phyloP scores from a whole-genome alignment of 2,113 vertebrate species.

The Panurus biarmicus region DNA sequence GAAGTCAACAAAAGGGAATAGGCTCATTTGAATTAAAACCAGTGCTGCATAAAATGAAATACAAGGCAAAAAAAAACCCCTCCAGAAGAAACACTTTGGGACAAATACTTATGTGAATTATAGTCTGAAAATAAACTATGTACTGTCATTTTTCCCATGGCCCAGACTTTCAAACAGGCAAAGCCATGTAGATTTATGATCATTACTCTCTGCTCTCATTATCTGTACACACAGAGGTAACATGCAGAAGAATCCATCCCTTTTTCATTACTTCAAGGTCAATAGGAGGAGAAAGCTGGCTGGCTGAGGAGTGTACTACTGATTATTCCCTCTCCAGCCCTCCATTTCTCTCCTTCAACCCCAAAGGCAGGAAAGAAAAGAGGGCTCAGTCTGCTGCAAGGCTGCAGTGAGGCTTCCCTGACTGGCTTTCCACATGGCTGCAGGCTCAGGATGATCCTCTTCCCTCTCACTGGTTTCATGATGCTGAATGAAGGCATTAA shows the following conservation, averaged over 20 bases:
- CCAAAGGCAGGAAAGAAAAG: neutral
- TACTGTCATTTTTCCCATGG: neutral
- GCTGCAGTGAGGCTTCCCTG: neutral
- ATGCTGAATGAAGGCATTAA: neutral
- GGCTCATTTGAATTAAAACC: slow-evolving; percentile 14
- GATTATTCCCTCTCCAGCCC: neutral
- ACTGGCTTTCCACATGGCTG: neutral
- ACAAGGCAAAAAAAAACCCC: neutral
- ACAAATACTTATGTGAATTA: neutral
- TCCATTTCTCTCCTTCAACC: neutral
- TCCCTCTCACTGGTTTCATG: neutral
- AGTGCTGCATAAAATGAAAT: neutral
- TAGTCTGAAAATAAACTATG: neutral
- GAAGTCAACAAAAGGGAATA: neutral
- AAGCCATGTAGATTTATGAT: neutral
- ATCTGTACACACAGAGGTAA: neutral
- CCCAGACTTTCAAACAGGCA: neutral
- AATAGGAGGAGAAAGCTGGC: neutral
- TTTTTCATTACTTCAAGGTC: slow-evolving; percentile 24
- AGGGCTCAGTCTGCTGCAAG: neutral
- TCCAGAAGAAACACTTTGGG: neutral
- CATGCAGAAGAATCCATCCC: neutral
- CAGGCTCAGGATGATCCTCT: neutral
- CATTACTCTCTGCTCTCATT: neutral
- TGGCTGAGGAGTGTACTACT: neutral